Evolutionary conservation across 1,140 invertebrate genomes (phyloP), one percentile per base, ranked within the genome.

Genomic region (Heterodera carotae): DNA sequence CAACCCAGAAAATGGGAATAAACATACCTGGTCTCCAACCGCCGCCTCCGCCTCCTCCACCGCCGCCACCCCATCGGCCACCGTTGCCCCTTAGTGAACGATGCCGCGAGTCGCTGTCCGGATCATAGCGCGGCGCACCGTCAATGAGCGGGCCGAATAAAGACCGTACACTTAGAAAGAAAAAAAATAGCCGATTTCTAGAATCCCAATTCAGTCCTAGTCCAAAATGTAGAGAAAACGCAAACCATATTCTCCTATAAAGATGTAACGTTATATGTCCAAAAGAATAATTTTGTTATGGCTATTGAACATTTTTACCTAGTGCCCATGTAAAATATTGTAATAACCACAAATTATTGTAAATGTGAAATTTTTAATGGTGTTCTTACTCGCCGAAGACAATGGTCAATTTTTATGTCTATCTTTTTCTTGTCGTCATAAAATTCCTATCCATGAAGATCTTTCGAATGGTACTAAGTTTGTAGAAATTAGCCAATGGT

Each of bases 111-210:
- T 79, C 62, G 53, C 59, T 36, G 62, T 78, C 77, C 10, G 77
- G 77, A 68, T 78, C 77, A 53, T 75, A 75, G 33, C 59, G 39
- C 68, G 75, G 36, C 36, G 75, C 22, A 10, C 74, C 29, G 34
- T 71, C 76, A 33, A 78, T 43, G 22, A 78, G 39, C 34, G 77
- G 77, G 34, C 48, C 77, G n/a, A 78, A 31, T 39, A 78, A 31
- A 39, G 77, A 64, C 43, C 77, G 77, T n/a, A 78, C 62, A 69
- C 77, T 78, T 3, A 53, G 34, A 12, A 43, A 29, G 33, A 60
- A 12, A 60, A 66, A 79, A 70, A 77, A 12, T 69, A 1, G 27
- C 29, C 5, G n/a, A 39, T 48, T 67, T 67, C 66, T 22, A 34
- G 33, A 67, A 2, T 3, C 33, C 33, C 33, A 0, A 12, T 64